Evolutionary conservation across 2,888 invertebrate species (phyloP).

Genomic region (Prenolepis imparis): DNA sequence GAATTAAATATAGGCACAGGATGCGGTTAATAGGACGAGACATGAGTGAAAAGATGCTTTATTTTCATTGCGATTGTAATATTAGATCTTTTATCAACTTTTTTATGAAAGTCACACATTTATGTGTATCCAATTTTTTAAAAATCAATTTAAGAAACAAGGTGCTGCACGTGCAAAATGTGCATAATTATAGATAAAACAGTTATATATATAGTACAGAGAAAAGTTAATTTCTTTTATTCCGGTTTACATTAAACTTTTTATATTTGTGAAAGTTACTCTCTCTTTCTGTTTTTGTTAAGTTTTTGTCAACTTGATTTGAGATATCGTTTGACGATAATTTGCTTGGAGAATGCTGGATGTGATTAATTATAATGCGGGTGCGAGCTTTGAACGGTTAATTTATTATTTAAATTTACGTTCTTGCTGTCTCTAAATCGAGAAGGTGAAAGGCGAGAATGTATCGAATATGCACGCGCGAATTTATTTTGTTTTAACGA

Average conservation of each 20-base stretch:
- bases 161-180: background rate
- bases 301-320: background rate
- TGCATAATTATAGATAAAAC: background rate
- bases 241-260: background rate
- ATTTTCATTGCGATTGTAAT: background rate
- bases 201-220: background rate
- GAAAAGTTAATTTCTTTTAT: background rate
- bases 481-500: constrained; percentile 23
- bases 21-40: constrained; percentile 36
- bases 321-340: background rate
- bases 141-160: background rate
- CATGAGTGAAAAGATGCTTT: background rate
- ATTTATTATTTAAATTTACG: constrained; percentile 3
- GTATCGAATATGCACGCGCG: constrained; percentile 10
- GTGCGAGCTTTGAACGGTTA: background rate
- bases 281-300: no score
- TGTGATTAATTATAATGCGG: constrained; percentile 24
- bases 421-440: constrained; percentile 19
- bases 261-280: background rate
- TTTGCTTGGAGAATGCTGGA: background rate
- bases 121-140: background rate
- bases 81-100: background rate
- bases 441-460: constrained; percentile 43
- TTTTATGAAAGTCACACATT: background rate
- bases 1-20: constrained; percentile 36